Conservation (phyloP, 2,888 invertebrate genomes). For the Caenorhabditis sulstoni region DNA sequence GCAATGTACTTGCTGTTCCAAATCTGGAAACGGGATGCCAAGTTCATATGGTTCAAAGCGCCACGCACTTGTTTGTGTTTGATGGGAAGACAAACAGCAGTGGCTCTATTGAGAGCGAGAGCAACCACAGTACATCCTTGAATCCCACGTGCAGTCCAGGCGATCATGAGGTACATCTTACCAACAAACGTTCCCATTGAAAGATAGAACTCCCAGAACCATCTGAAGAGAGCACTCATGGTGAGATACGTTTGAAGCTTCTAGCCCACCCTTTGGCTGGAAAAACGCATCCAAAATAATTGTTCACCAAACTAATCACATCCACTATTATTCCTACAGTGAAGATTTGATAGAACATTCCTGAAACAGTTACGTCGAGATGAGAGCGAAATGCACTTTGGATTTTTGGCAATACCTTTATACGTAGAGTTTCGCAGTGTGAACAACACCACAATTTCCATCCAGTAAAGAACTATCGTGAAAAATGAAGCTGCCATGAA, state of each 20-base stretch:
- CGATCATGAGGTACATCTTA: slow-evolving; percentile 63
- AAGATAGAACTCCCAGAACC: slow-evolving; percentile 61
- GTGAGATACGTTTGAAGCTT: slow-evolving; percentile 10
- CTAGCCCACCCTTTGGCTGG: slow-evolving; percentile 56
- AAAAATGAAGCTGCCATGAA: slow-evolving; percentile 57
- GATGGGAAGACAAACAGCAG: slow-evolving; percentile 65
- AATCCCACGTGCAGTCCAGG: slow-evolving; percentile 61
- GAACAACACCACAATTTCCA: slow-evolving; percentile 62
- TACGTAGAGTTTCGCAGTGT: slow-evolving; percentile 56
- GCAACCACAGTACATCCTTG: slow-evolving; percentile 64
- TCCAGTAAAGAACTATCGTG: slow-evolving; percentile 54
- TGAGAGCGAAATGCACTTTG: too few species aligned
- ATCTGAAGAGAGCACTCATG: slow-evolving; percentile 60
- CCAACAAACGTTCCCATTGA: slow-evolving; percentile 62
- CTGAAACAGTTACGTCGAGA: too few species aligned
- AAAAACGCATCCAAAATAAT: slow-evolving; percentile 66
- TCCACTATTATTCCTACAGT: slow-evolving; percentile 61
- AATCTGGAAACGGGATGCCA: slow-evolving; percentile 43
- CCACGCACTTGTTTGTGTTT: slow-evolving; percentile 61
- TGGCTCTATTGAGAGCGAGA: slow-evolving; percentile 63
- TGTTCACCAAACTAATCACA: slow-evolving; percentile 62
- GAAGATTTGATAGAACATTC: slow-evolving; percentile 69
- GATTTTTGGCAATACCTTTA: too few species aligned
- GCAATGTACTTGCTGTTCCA: slow-evolving; percentile 60
- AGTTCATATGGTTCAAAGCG: slow-evolving; percentile 1